Evolutionary conservation across 2,888 invertebrate genomes (phyloP).

Genomic region (Melangyna quadrimaculata): DNA sequence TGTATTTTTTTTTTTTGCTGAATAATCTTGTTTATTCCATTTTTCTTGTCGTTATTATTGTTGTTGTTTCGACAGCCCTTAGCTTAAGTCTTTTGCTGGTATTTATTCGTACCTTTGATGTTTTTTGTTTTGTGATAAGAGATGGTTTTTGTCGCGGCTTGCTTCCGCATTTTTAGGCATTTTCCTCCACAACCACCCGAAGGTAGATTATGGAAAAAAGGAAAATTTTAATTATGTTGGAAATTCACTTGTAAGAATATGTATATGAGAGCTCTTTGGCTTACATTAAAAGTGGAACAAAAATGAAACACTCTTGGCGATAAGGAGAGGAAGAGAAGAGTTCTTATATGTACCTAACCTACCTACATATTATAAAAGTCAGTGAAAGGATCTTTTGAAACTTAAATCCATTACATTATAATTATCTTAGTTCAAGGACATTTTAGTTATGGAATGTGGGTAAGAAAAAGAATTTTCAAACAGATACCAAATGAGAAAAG

Average conservation of each 20-base stretch:
- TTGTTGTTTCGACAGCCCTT: conserved; percentile 42
- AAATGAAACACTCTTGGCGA: conserved; percentile 43
- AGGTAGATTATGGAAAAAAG: not conserved
- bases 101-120: not conserved
- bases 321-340: not conserved
- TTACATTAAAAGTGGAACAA: conserved; percentile 54
- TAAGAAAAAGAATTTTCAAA: not conserved
- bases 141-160: conserved; percentile 56
- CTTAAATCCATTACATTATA: not conserved
- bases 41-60: conserved; percentile 4
- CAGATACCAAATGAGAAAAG: not conserved
- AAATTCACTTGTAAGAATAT: not conserved
- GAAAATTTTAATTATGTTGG: conserved; percentile 2
- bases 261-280: not conserved
- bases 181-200: not conserved
- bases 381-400: not conserved
- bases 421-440: not conserved
- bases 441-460: not conserved
- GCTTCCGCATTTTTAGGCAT: conserved; percentile 61
- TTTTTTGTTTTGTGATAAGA: conserved; percentile 14
- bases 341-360: not conserved
- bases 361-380: not conserved
- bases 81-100: not conserved
- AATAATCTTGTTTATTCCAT: not conserved
- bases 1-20: not conserved